Base-by-base conservation (phyloP, 2,797 vertebrate species). In the Hippopotamyrus pictus region DNA sequence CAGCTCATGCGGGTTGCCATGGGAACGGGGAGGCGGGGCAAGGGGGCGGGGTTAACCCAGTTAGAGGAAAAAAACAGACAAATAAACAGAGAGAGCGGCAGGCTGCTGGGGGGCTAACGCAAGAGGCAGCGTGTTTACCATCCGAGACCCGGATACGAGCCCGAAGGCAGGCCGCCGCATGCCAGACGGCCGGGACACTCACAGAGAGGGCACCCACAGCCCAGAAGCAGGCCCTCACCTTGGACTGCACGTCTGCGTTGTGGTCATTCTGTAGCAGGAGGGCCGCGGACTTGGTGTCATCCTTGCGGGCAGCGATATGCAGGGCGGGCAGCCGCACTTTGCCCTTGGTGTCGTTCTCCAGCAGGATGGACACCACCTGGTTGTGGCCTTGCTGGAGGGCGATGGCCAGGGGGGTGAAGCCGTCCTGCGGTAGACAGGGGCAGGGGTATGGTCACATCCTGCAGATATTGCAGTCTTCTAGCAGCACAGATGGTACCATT, bases 331-430 rank as follows among this genome's bases (percentile, higher is more conserved):
- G 95, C 25, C 99, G 95, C 14, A 99, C 99, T 90, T 99, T 99
- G 41, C 99, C 98, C 93, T 99, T 99, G 22, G 98, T 99, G 92
- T 99, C 99, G 0, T 99, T 98, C 93, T 99, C 99, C 95, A 99
- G 92, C 22, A 99, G 94, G 89, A 99, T 94, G 5, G 99, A 99
- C 88, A 99, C 99, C 0, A 99, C 98, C 94, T 99, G 98, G 94
- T 99, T 99, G 94, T 99, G 99, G 76, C 99, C 99, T 92, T 99
- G 99, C 92, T 99, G 98, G 59, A 99, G 96, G 0, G 99, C 98
- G 41, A 99, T 99, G 29, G 98, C 99, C 57, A 99, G 95, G 2
- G 99, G 99, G 37, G 99, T 99, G 93, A 99, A 99, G 88, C 99
- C 99, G 1, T 99, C 99, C 99, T 99, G 89, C 4, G 46, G 82